phyloP scores from a whole-genome alignment of 1,140 invertebrate genomes.

The Neodiprion pinetum region DNA sequence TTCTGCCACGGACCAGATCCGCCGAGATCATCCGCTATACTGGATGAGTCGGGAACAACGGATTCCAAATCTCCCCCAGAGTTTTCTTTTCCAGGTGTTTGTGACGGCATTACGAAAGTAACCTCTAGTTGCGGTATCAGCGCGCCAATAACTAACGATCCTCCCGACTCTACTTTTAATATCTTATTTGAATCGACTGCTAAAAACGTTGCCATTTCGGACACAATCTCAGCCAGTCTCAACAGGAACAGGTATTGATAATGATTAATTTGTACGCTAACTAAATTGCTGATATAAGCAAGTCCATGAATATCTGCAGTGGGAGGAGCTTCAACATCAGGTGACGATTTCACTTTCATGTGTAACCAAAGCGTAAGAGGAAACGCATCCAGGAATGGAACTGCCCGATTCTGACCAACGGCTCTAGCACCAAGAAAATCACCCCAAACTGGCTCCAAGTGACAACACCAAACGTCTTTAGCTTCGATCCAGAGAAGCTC shows the following conservation, averaged over 20 bases:
- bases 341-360: conserved; percentile 55
- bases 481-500: conserved; percentile 84
- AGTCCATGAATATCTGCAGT: conserved; percentile 72
- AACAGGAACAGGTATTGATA: conserved; percentile 91
- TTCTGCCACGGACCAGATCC: conserved; percentile 38
- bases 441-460: conserved; percentile 89
- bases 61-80: conserved; percentile 81
- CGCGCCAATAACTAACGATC: conserved; percentile 76
- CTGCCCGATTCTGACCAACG: conserved; percentile 73
- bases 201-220: conserved; percentile 81
- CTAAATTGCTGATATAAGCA: conserved; percentile 78
- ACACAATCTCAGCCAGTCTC: conserved; percentile 81
- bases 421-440: conserved; percentile 87
- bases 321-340: conserved; percentile 43
- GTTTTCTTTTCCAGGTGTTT: conserved; percentile 80
- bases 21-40: conserved; percentile 74
- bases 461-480: conserved; percentile 87
- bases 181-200: conserved; percentile 80
- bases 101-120: conserved; percentile 85
- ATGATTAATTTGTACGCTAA: conserved; percentile 89
- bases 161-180: conserved; percentile 62
- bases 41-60: conserved; percentile 81
- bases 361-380: conserved; percentile 85
- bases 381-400: conserved; percentile 90
- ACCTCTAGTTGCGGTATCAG: conserved; percentile 86